Evolutionary conservation across 2,797 vertebrate genomes (phyloP).

Genomic region (Lepilemur ruficaudatus): DNA sequence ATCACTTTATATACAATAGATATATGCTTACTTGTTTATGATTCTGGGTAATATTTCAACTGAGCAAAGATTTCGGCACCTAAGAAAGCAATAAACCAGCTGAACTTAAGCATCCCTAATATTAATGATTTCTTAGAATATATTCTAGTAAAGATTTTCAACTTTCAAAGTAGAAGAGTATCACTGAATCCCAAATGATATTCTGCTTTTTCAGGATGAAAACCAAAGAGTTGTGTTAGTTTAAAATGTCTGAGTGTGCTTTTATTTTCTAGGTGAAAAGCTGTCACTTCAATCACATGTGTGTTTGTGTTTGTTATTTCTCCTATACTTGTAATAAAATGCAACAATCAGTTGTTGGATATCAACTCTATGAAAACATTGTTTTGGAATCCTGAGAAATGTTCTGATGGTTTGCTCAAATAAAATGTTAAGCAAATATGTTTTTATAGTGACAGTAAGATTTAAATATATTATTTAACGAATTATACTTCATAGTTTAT

Average conservation of each 20-base stretch:
- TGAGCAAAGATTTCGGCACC: neutral
- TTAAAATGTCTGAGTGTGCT: neutral
- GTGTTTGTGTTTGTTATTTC: neutral
- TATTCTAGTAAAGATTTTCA: neutral
- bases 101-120: neutral
- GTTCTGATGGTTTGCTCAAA: neutral
- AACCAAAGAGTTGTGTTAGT: neutral
- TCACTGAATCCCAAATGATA: neutral
- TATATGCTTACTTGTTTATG: neutral
- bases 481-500: neutral
- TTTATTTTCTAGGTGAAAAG: neutral
- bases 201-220: neutral
- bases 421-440: neutral
- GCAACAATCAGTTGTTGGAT: neutral
- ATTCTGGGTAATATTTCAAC: neutral
- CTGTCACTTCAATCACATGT: neutral
- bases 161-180: slow-evolving; percentile 5
- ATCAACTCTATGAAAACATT: neutral
- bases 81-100: neutral
- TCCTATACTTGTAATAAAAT: neutral
- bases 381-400: neutral
- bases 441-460: neutral
- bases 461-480: neutral
- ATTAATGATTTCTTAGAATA: neutral
- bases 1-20: neutral